Base-by-base conservation (phyloP, 2,888 invertebrate species). In the Cinara cedri region DNA sequence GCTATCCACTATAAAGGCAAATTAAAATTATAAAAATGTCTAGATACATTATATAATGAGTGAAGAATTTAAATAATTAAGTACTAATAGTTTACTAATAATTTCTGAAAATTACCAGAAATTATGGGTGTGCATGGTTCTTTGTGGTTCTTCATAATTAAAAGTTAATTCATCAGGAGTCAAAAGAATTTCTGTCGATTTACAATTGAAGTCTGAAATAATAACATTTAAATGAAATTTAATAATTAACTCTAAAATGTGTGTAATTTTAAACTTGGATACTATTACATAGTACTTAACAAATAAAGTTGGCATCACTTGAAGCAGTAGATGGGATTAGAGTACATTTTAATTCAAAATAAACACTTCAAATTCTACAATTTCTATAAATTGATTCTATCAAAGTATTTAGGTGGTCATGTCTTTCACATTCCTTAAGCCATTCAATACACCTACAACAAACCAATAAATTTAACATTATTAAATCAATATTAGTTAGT, bases 391-490 rank as follows among this genome's bases (percentile, higher is more conserved):
- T 62, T 14, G 16, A n/a, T 34, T 62, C 62, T 3, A 63, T n/a
- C 19, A 42, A 11, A 3, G 19, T 42, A 42, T 63, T 63, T 42
- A 63, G 34, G 34, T 34, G 60, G 60, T 60, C 60, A 60, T 60
- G 34, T 60, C 62, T 24, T 57, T 14, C 57, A 57, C 57, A 57
- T 57, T 13, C 21, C 57, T 26, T 57, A 26, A 24, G 57, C 57
- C 24, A 57, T 57, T 57, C 26, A 60, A 60, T 60, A 60, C 34
- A 34, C 60, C 26, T 44, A 42, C 44, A 63, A 3, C 19, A 44
- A 44, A 42, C 10, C 44, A 19, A 19, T 44, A 44, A 10, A 62
- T 60, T 26, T 60, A 14, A 26, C 26, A n/a, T 42, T 14, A n/a
- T 62, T 26, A n/a, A 42, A 63, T 13, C 16, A 19, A 44, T 63